Evolutionary conservation across 2,113 vertebrate genomes (phyloP).

Genomic region (Promerops cafer): DNA sequence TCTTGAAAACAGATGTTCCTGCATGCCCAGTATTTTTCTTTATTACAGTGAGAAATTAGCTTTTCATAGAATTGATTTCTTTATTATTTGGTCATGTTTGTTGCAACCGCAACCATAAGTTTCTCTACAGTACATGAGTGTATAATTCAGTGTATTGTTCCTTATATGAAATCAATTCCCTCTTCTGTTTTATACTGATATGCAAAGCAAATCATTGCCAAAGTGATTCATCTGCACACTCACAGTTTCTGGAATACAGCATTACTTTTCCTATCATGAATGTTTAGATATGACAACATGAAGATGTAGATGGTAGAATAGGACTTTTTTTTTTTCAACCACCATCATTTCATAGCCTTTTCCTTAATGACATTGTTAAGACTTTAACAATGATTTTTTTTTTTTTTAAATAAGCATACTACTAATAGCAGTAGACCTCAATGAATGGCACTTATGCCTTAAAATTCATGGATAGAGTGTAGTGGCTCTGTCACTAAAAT

Average conservation of each 20-base stretch:
- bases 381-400: not conserved
- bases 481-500: not conserved
- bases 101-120: not conserved
- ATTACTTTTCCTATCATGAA: not conserved
- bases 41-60: not conserved
- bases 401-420: not conserved
- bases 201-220: not conserved
- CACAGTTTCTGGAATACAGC: not conserved
- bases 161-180: not conserved
- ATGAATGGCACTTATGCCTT: not conserved
- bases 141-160: not conserved
- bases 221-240: not conserved
- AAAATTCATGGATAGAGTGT: not conserved
- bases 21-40: not conserved
- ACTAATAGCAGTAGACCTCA: not conserved
- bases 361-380: not conserved
- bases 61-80: not conserved
- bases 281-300: not conserved
- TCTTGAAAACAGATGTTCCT: not conserved
- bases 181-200: not conserved
- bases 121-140: not conserved
- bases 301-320: not conserved
- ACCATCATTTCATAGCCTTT: not conserved
- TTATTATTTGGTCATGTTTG: not conserved
- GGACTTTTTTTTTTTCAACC: not conserved